Conservation (phyloP, 1,140 invertebrate genomes). For the Plodia interpunctella region DNA sequence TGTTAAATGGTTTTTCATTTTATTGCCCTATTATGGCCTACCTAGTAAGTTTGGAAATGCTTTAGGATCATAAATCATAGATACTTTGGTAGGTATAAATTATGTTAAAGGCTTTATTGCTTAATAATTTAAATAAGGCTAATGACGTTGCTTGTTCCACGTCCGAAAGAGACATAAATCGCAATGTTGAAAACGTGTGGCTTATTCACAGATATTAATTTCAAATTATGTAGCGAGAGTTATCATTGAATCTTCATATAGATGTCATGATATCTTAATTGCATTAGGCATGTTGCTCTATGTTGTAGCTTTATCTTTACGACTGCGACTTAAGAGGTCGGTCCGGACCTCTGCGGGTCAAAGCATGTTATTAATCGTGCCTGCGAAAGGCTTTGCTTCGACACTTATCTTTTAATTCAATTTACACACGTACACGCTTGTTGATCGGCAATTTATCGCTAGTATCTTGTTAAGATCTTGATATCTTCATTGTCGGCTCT, state of each 20-base stretch:
- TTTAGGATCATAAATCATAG: conserved; percentile 43
- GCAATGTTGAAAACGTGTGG: conserved; percentile 12
- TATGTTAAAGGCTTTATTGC: conserved; percentile 40
- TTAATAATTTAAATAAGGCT: conserved; percentile 59
- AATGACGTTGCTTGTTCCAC: conserved; percentile 44
- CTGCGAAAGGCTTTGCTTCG: conserved; percentile 50
- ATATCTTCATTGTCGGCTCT: conserved; percentile 55
- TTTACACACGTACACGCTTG: conserved; percentile 58
- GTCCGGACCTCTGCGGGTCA: conserved; percentile 41
- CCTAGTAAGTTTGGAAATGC: conserved; percentile 41
- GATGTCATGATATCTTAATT: conserved; percentile 41
- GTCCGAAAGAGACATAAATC: conserved; percentile 16
- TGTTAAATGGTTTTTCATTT: conserved; percentile 45
- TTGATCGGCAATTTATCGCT: conserved; percentile 62
- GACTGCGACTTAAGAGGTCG: conserved; percentile 17
- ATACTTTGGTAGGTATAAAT: conserved; percentile 31
- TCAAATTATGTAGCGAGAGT: conserved; percentile 12
- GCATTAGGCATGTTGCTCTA: conserved; percentile 36
- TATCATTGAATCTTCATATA: conserved; percentile 21
- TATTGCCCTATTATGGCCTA: conserved; percentile 41
- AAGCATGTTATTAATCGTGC: conserved; percentile 48
- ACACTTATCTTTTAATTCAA: conserved; percentile 68
- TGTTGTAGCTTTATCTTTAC: conserved; percentile 41
- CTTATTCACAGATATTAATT: conserved; percentile 17
- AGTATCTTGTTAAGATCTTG: conserved; percentile 60